phyloP scores from a whole-genome alignment of 30 jellyfish, hydroid and myxozoan species.

The Haliclystus octoradiatus region DNA sequence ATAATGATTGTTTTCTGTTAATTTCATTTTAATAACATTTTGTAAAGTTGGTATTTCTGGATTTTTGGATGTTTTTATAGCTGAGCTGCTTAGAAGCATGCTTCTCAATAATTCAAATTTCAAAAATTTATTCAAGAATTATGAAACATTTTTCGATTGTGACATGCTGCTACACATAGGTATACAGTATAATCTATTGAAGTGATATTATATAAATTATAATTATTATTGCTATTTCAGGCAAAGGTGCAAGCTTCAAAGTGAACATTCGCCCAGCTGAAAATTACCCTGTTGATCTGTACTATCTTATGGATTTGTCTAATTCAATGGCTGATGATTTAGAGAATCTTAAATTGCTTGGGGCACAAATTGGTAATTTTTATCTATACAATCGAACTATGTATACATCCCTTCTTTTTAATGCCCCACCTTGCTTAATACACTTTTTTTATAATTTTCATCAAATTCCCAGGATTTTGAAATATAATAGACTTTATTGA shows the following conservation, averaged over 20 bases:
- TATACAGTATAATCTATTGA: too few relatives aligned
- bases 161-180: too few relatives aligned
- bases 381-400: neutral
- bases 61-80: too few relatives aligned
- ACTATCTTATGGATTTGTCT: conserved; percentile 95
- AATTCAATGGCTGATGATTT: conserved; percentile 88
- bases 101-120: too few relatives aligned
- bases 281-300: conserved; percentile 80
- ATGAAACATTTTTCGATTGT: too few relatives aligned
- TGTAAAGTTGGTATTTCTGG: too few relatives aligned
- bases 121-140: too few relatives aligned
- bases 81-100: too few relatives aligned
- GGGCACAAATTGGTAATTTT: conserved; percentile 52
- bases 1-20: neutral
- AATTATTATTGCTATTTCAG: conserved; percentile 11
- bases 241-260: conserved; percentile 42
- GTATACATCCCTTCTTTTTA: neutral
- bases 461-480: neutral
- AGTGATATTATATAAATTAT: neutral
- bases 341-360: conserved; percentile 56
- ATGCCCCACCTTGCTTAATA: neutral
- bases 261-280: conserved; percentile 73
- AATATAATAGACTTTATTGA: neutral
- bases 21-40: too few relatives aligned
- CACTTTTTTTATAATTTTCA: neutral